A percentile compares a stretch with the other conserved stretches of the same genome.
Evolutionary conservation across 37 sponge, comb jelly and placozoan species (phyloP).

Genomic region (Beroe forskalii): DNA sequence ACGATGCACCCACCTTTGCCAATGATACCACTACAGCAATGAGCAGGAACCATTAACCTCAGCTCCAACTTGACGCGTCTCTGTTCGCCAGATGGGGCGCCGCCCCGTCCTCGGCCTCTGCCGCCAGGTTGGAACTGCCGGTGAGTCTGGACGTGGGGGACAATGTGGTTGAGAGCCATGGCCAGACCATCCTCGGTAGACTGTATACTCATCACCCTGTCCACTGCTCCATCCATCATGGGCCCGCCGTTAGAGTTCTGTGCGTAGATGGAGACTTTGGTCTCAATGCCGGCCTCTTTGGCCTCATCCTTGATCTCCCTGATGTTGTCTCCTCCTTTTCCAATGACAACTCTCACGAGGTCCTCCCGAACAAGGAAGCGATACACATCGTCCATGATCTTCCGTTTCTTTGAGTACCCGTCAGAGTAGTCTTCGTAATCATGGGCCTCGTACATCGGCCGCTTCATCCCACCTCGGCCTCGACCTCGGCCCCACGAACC

Average conservation of each 20-base stretch:
- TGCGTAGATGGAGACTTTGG: constrained; percentile 54
- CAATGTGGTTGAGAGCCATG: constrained; percentile 18
- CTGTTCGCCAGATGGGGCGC: not conserved
- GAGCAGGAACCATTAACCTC: constrained; percentile 31
- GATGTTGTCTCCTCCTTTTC: constrained; percentile 58
- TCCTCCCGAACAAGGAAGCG: constrained; percentile 48
- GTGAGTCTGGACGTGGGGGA: constrained; percentile 15
- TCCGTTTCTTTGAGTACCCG: constrained; percentile 20
- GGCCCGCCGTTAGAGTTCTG: constrained; percentile 32
- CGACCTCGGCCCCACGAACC: not conserved
- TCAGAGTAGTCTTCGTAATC: constrained; percentile 22
- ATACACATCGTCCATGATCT: constrained; percentile 63
- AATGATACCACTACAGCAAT: constrained; percentile 56
- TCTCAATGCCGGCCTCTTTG: constrained; percentile 27
- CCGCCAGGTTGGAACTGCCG: not conserved
- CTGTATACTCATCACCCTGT: constrained; percentile 64
- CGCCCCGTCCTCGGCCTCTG: constrained; percentile 11
- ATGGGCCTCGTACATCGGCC: not conserved
- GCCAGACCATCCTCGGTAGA: constrained; percentile 20
- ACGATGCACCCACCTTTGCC: constrained; percentile 46
- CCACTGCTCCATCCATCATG: constrained; percentile 44
- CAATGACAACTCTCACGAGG: constrained; percentile 46
- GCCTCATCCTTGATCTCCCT: constrained; percentile 51
- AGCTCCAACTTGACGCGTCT: constrained; percentile 28
- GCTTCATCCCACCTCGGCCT: not conserved